A percentile compares a stretch with the other conserved stretches of the same genome.
phyloP scores from a whole-genome alignment of 2,888 invertebrate genomes.

The Lochmaea capreae region DNA sequence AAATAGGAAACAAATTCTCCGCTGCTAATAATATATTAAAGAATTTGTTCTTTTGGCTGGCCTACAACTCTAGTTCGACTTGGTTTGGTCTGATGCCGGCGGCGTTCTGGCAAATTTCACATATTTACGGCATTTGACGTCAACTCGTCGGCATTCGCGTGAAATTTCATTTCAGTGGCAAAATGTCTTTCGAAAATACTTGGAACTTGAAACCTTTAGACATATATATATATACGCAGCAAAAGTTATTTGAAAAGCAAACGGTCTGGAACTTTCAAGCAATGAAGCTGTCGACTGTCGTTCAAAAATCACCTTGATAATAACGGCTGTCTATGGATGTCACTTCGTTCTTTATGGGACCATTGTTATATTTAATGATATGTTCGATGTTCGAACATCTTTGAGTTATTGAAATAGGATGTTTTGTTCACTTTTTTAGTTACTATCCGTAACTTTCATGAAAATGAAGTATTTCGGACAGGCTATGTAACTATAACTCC shows the following conservation, averaged over 20 bases:
- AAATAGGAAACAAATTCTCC: neutral
- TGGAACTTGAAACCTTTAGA: conserved; percentile 31
- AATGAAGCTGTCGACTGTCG: conserved; percentile 30
- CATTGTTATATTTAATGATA: neutral
- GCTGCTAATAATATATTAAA: neutral
- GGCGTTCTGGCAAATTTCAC: conserved; percentile 36
- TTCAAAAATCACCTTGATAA: conserved; percentile 23
- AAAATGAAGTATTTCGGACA: too few species aligned
- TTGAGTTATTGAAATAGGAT: neutral
- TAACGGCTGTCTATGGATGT: conserved; percentile 13
- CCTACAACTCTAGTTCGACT: conserved; percentile 6
- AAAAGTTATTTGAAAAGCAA: conserved; percentile 33
- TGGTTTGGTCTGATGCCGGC: conserved; percentile 9
- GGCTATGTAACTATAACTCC: too few species aligned
- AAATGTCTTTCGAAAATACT: conserved; percentile 36
- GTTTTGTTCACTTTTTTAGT: neutral
- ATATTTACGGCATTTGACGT: conserved; percentile 33
- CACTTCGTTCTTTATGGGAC: conserved; percentile 6
- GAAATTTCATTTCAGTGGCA: conserved; percentile 32
- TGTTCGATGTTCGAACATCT: neutral
- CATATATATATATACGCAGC: conserved; percentile 28
- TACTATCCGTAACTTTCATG: neutral
- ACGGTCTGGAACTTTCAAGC: conserved; percentile 27
- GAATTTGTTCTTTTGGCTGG: conserved; percentile 4
- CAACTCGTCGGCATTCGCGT: conserved; percentile 26